These are phyloP conservation scores for Piezodorus guildinii DNA, from an alignment of 1,140 invertebrate genomes.

Conservation along the genomic window DNA sequence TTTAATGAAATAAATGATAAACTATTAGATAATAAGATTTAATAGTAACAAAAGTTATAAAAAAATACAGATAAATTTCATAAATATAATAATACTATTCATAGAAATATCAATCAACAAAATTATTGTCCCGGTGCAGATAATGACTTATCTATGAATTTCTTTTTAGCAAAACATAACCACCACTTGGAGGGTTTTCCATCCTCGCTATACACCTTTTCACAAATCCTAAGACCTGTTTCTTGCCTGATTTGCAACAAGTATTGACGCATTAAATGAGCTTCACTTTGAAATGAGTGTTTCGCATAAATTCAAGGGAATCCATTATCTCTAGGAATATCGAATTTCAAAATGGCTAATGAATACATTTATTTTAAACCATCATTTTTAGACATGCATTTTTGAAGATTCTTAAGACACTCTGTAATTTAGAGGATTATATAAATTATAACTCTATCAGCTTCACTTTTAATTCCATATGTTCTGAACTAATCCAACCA, in stretches of 20 bases:
- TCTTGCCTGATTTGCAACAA: conserved; percentile 91
- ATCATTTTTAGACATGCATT: conserved; percentile 78
- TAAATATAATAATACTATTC: too few species aligned
- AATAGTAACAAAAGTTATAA: too few species aligned
- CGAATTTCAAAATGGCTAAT: conserved; percentile 87
- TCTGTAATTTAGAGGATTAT: conserved; percentile 98
- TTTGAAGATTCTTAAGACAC: conserved; percentile 89
- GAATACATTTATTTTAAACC: conserved; percentile 92
- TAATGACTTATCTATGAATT: conserved; percentile 98
- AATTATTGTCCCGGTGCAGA: conserved; percentile 62
- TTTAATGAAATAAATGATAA: too few species aligned
- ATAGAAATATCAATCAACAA: too few species aligned
- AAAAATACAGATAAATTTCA: too few species aligned
- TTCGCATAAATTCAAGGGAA: conserved; percentile 94
- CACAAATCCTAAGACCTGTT: conserved; percentile 77
- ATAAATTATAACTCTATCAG: conserved; percentile 93
- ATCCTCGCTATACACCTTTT: conserved; percentile 84
- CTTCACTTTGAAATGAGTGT: conserved; percentile 62
- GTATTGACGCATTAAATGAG: conserved; percentile 82
- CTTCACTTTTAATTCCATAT: conserved; percentile 96
- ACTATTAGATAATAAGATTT: too few species aligned
- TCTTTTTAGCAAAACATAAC: conserved; percentile 97
- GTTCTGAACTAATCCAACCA: too few species aligned
- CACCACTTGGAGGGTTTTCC: conserved; percentile 99
- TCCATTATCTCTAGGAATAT: conserved; percentile 89